phyloP scores from a whole-genome alignment of 2,113 vertebrate species.

The Oncorhynchus kisutch region DNA sequence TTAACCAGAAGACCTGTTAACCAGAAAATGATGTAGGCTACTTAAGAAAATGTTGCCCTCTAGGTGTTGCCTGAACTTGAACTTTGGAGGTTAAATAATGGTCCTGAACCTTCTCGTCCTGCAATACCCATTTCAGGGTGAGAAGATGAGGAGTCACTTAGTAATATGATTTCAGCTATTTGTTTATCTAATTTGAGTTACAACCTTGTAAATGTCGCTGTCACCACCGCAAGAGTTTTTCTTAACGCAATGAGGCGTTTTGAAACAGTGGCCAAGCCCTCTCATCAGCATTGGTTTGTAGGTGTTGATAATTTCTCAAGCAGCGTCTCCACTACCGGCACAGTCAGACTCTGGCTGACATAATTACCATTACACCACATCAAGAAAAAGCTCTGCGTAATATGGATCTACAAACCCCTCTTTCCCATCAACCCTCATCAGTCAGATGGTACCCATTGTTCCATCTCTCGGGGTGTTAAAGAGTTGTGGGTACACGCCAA shows the following conservation, averaged over 20 bases:
- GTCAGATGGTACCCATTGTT: constrained; percentile 11
- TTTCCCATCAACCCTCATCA: constrained; percentile 16
- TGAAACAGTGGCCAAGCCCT: constrained; percentile 29
- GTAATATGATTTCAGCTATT: constrained; percentile 29
- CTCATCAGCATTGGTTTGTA: constrained; percentile 42
- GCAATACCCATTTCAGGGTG: neutral
- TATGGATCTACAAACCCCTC: neutral
- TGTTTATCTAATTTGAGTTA: constrained; percentile 48
- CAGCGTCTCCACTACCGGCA: neutral
- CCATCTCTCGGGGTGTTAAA: neutral
- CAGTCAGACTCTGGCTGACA: constrained; percentile 6
- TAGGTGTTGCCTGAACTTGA: neutral
- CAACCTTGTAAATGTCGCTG: constrained; percentile 47
- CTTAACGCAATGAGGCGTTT: constrained; percentile 41
- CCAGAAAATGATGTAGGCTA: no score
- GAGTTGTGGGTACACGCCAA: neutral
- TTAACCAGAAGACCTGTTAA: no score
- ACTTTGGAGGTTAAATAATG: neutral
- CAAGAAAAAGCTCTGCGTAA: constrained; percentile 1
- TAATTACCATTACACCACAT: constrained; percentile 44
- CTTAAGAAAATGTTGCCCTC: no score
- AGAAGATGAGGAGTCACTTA: constrained; percentile 9
- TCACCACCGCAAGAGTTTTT: constrained; percentile 48
- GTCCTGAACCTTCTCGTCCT: no score
- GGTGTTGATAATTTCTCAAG: constrained; percentile 38